Base-by-base conservation (phyloP, 2,888 invertebrate species). In the Cabera pusaria region DNA sequence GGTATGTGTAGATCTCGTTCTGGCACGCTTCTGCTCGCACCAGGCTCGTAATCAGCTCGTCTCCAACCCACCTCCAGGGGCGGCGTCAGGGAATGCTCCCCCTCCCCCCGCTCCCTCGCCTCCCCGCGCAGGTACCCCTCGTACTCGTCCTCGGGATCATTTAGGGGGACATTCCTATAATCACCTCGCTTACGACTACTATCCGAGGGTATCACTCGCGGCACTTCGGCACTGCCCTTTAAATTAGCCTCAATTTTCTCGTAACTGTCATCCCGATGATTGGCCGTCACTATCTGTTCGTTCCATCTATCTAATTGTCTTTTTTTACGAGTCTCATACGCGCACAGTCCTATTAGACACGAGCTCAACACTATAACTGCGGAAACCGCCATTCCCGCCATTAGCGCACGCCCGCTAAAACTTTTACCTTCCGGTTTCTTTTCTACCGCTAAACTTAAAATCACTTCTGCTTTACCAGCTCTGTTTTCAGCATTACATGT, bases 401-500 rank as follows among this genome's bases (percentile, higher is more conserved):
- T 85, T 5, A 95, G 79, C 9, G 84, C 92, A 84, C 65, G 91
- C 74, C 68, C 92, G 82, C 66, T 93, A 67, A 84, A 83, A 36
- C 90, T 88, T 52, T 87, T 90, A 54, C 91, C 91, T 19, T 92
- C 90, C 16, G 92, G 91, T 52, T 91, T 92, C 49, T 92, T 91
- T 22, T 93, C 92, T 45, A 96, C 92, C 1, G 92, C 90, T 57
- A 96, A 83, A 40, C 92, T 94, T 37, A 96, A 92, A 64, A 93
- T 93, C 9, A 93, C 93, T 74, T 94, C 93, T 5, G 93, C 93
- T 63, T 91, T 91, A 1, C 95, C 96, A 2, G 96, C 96, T 72
- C 93, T 92, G 67, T 95, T 96, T 72, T 95, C 95, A 0, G 95
- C 95, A 34, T 92, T 90, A 65, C 96, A 96, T 23, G 92, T 91